Percentiles rank a stretch among this genome's conserved stretches.
Conservation (phyloP, 37 sponge, comb jelly and placozoan species). For the Theonella swinhoei region DNA sequence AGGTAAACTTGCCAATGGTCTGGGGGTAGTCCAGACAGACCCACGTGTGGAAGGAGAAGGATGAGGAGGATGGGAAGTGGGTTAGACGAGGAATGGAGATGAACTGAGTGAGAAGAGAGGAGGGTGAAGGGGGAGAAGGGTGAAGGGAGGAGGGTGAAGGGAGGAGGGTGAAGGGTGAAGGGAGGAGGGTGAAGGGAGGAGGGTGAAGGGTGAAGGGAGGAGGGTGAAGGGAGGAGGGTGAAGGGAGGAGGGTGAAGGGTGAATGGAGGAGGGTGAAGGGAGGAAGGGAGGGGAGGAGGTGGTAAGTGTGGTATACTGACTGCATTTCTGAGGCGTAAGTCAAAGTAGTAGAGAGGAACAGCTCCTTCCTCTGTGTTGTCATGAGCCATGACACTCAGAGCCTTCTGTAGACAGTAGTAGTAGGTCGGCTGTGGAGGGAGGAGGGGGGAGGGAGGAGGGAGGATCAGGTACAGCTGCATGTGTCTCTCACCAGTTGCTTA, state of each 20-base stretch:
- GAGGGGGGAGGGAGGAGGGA: neutral
- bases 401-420: conserved; percentile 53
- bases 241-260: neutral
- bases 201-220: neutral
- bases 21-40: conserved; percentile 48
- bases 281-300: neutral
- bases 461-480: neutral
- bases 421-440: conserved; percentile 56
- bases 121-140: neutral
- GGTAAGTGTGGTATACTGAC: conserved; percentile 16
- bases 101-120: conserved; percentile 11
- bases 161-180: no score
- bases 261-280: no score
- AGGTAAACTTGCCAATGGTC: neutral
- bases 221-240: neutral
- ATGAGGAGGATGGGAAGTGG: conserved; percentile 35
- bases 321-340: conserved; percentile 36
- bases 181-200: conserved; percentile 40
- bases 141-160: neutral
- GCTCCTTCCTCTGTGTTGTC: conserved; percentile 1
- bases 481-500: conserved; percentile 24
- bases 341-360: conserved; percentile 70
- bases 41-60: conserved; percentile 79
- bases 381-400: conserved; percentile 51
- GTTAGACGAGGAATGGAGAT: conserved; percentile 50